Base-by-base conservation (phyloP, 2,888 invertebrate genomes). In the Sinhomidia bicolor region DNA sequence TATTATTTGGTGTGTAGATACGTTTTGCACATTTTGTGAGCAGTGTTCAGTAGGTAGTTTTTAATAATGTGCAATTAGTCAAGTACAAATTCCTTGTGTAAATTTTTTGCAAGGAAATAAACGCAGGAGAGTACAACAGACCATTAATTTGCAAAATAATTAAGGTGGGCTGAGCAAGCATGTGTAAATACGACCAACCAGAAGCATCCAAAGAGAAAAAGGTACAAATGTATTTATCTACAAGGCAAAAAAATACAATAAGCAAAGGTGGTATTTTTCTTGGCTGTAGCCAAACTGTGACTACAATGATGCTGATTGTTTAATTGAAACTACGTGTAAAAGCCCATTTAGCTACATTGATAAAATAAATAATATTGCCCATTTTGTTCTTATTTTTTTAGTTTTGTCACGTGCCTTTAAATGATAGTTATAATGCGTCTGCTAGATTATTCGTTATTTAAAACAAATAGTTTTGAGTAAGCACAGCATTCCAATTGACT, bases 51-150 rank as follows among this genome's bases (percentile, higher is more conserved):
- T 32, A 9, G 44, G 74, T 47, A 47, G 74, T 74, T 47, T 74
- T 47, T 44, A 26, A 47, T 54, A 76, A 29, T 76, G 51, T 51
- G 76, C 76, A 76, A 76, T 76, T 76, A 76, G 76, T 54, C 76
- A 51, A 54, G 76, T 51, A 76, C 76, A 76, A 76, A 76, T 76
- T 76, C 32, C 76, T 51, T 51, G 29, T 51, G 32, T 36, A 41
- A n/a, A 76, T 68, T 44, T 44, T 47, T 47, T 68, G n/a, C 20
- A 5, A 71, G 14, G 20, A 41, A 71, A 7, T 36, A 71, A 41
- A 20, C 20, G 1, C 7, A 71, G 20, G 29, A 29, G 51, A 54
- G 29, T n/a, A n/a, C n/a, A 76, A 51, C 51, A 76, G 7, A 47
- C 74, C 7, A 29, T 29, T 32, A 71, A 47, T 76, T 76, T 76